Conservation (phyloP, 2,113 vertebrate genomes). For the Ondatra zibethicus region DNA sequence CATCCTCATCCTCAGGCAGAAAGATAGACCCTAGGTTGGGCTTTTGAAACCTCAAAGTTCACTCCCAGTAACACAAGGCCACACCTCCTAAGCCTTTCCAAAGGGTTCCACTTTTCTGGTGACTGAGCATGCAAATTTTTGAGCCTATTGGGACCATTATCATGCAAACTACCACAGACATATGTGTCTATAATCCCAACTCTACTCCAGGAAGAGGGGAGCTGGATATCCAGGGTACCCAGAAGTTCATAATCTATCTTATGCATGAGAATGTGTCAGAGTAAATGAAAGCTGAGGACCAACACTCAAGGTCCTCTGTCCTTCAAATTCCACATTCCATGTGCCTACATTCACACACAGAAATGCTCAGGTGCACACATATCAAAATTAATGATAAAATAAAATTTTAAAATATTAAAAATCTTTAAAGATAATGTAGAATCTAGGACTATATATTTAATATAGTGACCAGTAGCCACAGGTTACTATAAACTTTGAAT, state of each 20-base stretch:
- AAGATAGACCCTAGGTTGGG: not conserved
- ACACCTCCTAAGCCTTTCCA: not conserved
- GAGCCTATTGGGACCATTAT: not conserved
- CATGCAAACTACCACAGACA: not conserved
- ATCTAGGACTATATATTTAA: not conserved
- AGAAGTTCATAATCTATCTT: not conserved
- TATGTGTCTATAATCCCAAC: not conserved
- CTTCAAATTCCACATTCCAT: not conserved
- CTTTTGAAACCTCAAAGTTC: not conserved
- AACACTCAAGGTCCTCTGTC: not conserved
- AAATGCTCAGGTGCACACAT: not conserved
- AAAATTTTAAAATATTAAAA: not conserved
- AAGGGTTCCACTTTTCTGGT: not conserved
- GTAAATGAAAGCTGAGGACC: not conserved
- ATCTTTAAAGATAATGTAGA: not conserved
- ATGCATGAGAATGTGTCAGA: not conserved
- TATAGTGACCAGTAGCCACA: not conserved
- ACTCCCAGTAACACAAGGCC: not conserved
- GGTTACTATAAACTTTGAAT: not conserved
- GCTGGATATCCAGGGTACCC: not conserved
- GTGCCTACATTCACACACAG: not conserved
- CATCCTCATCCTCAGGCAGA: not conserved
- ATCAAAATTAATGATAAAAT: not conserved
- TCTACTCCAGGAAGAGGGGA: not conserved
- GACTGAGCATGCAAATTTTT: not conserved